These are phyloP conservation scores for Campylomormyrus numenius DNA, from an alignment of 2,113 vertebrate genomes.

Conservation along the genomic window DNA sequence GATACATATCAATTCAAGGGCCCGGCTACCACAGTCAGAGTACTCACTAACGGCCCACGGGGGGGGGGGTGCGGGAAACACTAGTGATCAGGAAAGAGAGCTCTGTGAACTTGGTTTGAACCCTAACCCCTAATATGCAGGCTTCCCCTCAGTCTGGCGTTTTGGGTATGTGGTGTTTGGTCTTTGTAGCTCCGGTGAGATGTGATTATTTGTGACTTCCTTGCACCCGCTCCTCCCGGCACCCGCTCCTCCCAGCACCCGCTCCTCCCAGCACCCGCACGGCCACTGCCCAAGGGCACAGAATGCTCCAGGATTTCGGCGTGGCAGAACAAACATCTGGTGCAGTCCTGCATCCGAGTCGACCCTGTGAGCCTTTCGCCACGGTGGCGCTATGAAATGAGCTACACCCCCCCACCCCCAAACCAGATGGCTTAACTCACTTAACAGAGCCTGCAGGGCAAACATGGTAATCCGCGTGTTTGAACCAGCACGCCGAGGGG, in stretches of 20 bases:
- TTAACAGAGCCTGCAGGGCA: slow-evolving; percentile 38
- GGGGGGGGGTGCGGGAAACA: background rate
- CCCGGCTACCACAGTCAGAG: background rate
- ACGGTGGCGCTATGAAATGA: background rate
- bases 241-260: too few species aligned
- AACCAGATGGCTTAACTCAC: slow-evolving; percentile 58
- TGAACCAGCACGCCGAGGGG: background rate
- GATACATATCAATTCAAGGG: background rate
- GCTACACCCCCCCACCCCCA: slow-evolving; percentile 31
- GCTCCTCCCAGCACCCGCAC: background rate
- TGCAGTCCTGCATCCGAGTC: background rate
- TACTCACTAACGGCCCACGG: background rate
- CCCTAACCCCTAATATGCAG: background rate
- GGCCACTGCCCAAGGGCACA: background rate
- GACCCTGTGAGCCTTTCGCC: background rate
- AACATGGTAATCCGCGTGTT: slow-evolving; percentile 13
- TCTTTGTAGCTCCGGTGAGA: background rate
- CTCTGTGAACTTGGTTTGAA: background rate
- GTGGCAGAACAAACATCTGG: slow-evolving; percentile 54
- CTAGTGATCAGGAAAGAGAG: background rate
- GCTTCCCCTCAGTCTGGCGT: background rate
- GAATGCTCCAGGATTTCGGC: background rate
- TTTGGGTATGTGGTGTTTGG: background rate
- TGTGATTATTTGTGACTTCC: background rate
- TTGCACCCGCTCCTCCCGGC: background rate